These are phyloP conservation scores for Puma concolor DNA, from an alignment of 2,113 vertebrate species.

Conservation along the genomic window DNA sequence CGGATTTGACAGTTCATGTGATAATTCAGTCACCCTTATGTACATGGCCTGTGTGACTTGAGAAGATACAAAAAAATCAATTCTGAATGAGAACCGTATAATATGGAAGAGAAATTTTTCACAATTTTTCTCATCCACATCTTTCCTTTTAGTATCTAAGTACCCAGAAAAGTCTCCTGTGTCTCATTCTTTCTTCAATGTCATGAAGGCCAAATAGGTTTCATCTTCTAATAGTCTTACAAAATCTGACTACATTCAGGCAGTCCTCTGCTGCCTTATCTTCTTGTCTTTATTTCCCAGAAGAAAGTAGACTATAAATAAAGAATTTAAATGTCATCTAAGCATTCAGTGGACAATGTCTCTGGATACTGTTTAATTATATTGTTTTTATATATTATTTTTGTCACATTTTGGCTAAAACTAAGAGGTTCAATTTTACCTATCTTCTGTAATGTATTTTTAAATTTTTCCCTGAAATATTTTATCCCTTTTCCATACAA, in stretches of 20 bases:
- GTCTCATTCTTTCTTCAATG: conserved; percentile 26
- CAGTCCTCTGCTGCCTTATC: neutral
- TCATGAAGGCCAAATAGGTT: conserved; percentile 15
- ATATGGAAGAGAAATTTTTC: conserved; percentile 38
- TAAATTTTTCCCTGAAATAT: conserved; percentile 14
- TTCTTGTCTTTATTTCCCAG: conserved; percentile 35
- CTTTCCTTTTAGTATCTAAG: conserved; percentile 8
- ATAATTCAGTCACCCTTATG: conserved; percentile 58
- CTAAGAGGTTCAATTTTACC: neutral
- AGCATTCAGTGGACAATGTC: neutral
- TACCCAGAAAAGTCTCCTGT: conserved; percentile 18
- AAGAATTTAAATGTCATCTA: conserved; percentile 29
- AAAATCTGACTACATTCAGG: conserved; percentile 44
- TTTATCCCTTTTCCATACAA: neutral
- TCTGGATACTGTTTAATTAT: conserved; percentile 36
- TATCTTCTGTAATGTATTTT: neutral
- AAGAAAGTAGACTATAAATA: conserved; percentile 32
- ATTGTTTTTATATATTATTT: conserved; percentile 21
- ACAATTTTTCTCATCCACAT: conserved; percentile 46
- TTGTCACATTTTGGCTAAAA: neutral
- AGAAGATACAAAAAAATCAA: conserved; percentile 57
- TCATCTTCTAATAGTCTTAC: conserved; percentile 49
- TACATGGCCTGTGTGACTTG: conserved; percentile 11
- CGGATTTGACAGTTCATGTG: conserved; percentile 56
- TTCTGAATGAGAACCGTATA: conserved; percentile 49